phyloP scores from a whole-genome alignment of 64 coral and sea anemone genomes.

The Actinia equina region DNA sequence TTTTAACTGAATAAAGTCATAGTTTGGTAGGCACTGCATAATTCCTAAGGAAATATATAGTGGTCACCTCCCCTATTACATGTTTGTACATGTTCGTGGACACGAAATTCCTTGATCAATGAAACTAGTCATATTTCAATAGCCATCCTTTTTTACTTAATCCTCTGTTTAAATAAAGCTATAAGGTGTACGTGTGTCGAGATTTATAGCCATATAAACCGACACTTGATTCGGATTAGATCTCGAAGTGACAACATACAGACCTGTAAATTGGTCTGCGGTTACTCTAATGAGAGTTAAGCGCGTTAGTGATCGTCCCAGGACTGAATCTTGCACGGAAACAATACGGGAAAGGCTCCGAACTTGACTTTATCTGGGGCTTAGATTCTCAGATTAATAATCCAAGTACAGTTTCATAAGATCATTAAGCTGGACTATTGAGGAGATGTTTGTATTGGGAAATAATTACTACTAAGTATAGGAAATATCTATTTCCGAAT shows the following conservation, averaged over 20 bases:
- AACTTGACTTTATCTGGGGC: background rate
- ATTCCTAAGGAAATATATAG: no score
- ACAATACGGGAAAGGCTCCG: background rate
- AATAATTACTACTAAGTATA: background rate
- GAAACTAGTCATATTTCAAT: background rate
- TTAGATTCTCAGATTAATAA: background rate
- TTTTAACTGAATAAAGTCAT: no score
- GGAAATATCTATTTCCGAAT: background rate
- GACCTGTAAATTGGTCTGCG: conserved; percentile 6
- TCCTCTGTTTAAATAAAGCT: background rate
- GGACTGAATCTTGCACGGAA: background rate
- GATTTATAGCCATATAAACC: background rate
- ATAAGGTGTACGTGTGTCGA: background rate
- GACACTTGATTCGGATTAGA: background rate
- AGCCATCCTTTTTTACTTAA: background rate
- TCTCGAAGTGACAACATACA: conserved; percentile 1
- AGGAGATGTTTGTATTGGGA: background rate
- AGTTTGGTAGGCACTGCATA: no score
- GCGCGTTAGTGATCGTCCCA: background rate
- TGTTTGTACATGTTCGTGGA: background rate
- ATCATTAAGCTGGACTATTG: background rate
- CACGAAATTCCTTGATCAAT: background rate
- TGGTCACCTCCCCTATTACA: no score
- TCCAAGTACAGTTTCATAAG: background rate
- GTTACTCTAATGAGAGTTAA: background rate